phyloP scores from a whole-genome alignment of 2,113 vertebrate species.

The Fregata magnificens region DNA sequence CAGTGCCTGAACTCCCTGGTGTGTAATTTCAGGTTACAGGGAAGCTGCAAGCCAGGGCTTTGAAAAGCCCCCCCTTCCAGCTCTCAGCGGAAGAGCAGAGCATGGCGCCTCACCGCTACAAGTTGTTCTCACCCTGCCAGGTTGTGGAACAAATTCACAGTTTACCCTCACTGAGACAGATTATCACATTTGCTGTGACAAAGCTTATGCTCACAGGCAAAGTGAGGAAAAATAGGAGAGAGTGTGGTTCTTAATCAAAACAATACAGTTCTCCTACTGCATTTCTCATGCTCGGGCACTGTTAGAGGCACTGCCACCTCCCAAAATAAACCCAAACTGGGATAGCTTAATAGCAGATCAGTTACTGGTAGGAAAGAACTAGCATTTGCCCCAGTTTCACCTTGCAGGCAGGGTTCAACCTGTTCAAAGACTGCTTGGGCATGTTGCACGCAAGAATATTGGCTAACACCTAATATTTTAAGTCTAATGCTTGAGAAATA shows the following conservation, averaged over 20 bases:
- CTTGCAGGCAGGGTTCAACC: not conserved
- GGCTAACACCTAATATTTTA: not conserved
- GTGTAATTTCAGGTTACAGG: too few relatives aligned
- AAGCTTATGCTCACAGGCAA: not conserved
- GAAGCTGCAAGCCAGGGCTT: not conserved
- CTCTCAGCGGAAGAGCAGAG: not conserved
- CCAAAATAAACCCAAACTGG: not conserved
- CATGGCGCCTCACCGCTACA: fast-evolving
- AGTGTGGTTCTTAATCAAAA: not conserved
- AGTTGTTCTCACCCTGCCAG: not conserved
- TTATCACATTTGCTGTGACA: not conserved
- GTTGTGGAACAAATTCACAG: not conserved
- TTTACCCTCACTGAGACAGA: not conserved
- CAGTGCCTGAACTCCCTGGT: not conserved
- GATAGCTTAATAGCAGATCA: not conserved
- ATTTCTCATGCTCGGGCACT: not conserved
- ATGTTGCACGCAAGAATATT: not conserved
- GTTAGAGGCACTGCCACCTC: not conserved
- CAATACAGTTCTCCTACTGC: not conserved
- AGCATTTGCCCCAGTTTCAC: not conserved
- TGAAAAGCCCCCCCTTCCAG: not conserved
- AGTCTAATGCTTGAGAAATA: not conserved
- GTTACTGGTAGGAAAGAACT: not conserved
- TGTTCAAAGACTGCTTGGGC: not conserved
- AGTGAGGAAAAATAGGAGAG: not conserved